Evolutionary conservation across 2,797 vertebrate species (phyloP).

Genomic region (Menidia menidia): DNA sequence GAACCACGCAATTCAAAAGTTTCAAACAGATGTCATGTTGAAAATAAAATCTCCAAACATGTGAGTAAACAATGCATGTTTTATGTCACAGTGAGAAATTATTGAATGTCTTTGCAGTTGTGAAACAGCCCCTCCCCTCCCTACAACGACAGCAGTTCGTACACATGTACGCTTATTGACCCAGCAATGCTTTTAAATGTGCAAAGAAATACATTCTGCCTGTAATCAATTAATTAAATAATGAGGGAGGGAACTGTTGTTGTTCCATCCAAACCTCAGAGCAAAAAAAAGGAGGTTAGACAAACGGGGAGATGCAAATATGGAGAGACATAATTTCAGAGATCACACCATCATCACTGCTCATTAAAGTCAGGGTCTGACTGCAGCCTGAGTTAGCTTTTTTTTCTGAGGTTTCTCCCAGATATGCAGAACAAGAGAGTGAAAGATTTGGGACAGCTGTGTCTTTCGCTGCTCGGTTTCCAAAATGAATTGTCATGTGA

Average conservation of each 20-base stretch:
- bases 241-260: not conserved
- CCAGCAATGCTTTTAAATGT: not conserved
- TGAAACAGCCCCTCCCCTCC: not conserved
- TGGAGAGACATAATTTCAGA: conserved; percentile 35
- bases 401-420: conserved; percentile 23
- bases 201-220: not conserved
- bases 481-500: conserved; percentile 50
- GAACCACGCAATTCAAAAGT: no score
- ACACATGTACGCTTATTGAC: not conserved
- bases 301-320: conserved; percentile 28
- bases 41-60: no score
- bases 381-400: conserved; percentile 32
- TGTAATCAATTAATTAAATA: not conserved
- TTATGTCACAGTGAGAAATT: not conserved
- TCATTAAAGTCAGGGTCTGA: conserved; percentile 56
- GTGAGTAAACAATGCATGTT: not conserved
- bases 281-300: conserved; percentile 31
- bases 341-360: conserved; percentile 37
- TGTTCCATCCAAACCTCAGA: not conserved
- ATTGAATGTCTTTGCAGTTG: not conserved
- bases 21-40: no score
- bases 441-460: conserved; percentile 59
- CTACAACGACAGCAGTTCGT: not conserved
- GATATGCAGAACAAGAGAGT: conserved; percentile 46
- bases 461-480: conserved; percentile 44